These are phyloP conservation scores for Drosophila nikananu DNA, from an alignment of 1,140 invertebrate species.

Conservation along the genomic window DNA sequence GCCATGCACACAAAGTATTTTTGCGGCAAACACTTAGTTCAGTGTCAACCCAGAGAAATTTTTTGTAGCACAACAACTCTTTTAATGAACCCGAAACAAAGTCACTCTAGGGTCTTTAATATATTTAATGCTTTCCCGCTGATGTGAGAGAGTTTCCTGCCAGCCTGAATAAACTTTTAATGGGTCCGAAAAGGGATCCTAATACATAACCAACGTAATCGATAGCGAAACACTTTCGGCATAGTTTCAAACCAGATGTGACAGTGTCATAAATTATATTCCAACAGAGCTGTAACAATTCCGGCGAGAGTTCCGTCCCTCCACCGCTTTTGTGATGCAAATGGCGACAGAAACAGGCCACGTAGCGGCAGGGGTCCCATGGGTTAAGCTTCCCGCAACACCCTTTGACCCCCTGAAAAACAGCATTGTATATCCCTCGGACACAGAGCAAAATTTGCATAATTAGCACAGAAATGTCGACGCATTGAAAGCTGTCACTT, in stretches of 20 bases:
- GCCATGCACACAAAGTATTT: conserved; percentile 1
- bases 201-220: conserved; percentile 14
- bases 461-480: conserved; percentile 68
- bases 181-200: conserved; percentile 21
- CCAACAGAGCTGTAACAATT: conserved; percentile 15
- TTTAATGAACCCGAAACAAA: neutral
- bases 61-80: neutral
- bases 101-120: neutral
- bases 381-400: neutral
- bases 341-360: conserved; percentile 46
- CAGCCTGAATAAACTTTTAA: conserved; percentile 33
- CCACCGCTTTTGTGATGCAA: conserved; percentile 66
- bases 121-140: neutral
- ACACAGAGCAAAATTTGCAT: conserved; percentile 63
- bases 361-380: conserved; percentile 28
- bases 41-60: conserved; percentile 1
- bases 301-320: conserved; percentile 29
- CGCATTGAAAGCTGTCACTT: conserved; percentile 77
- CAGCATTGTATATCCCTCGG: conserved; percentile 22
- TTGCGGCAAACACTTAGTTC: neutral
- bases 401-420: conserved; percentile 15
- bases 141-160: neutral
- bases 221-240: conserved; percentile 22
- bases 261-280: conserved; percentile 69
- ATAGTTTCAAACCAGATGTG: conserved; percentile 43